Evolutionary conservation across 2,888 invertebrate genomes (phyloP).

Genomic region (Psococerastis gibbosa): DNA sequence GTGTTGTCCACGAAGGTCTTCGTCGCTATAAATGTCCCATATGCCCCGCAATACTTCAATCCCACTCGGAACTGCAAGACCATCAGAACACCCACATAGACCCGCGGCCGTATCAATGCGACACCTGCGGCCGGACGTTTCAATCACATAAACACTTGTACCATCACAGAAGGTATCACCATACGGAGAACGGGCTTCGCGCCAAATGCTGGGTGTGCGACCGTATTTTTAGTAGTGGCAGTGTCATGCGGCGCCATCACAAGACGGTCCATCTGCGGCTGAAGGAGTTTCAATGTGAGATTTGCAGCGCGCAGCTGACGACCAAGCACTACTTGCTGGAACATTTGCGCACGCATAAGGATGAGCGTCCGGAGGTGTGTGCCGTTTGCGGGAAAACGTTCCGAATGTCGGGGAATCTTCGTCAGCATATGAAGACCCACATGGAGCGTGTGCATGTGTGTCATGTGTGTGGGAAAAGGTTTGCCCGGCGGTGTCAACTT

Average conservation of each 20-base stretch:
- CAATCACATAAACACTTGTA: conserved; percentile 6
- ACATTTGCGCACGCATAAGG: conserved; percentile 5
- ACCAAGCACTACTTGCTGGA: conserved; percentile 7
- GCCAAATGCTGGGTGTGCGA: neutral
- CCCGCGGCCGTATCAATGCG: conserved; percentile 5
- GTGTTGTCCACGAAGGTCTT: conserved; percentile 1
- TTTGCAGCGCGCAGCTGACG: conserved; percentile 7
- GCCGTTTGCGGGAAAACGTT: conserved; percentile 9
- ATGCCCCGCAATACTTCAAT: neutral
- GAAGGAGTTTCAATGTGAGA: conserved; percentile 5
- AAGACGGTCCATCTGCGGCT: conserved; percentile 1
- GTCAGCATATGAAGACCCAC: conserved; percentile 9
- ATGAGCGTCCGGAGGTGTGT: conserved; percentile 5
- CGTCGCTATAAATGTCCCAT: conserved; percentile 3
- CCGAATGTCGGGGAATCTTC: conserved; percentile 4
- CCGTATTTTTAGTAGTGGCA: neutral
- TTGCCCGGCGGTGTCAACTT: conserved; percentile 2
- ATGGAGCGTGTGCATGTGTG: conserved; percentile 5
- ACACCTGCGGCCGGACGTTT: conserved; percentile 4
- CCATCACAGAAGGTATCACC: conserved; percentile 5
- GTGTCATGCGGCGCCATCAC: conserved; percentile 4
- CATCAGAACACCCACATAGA: conserved; percentile 4
- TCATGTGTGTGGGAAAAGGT: conserved; percentile 3
- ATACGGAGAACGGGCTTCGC: conserved; percentile 1
- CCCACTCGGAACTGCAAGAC: neutral